Conservation (phyloP, 2,888 invertebrate species). For the Pseudeuparius sepicola region DNA sequence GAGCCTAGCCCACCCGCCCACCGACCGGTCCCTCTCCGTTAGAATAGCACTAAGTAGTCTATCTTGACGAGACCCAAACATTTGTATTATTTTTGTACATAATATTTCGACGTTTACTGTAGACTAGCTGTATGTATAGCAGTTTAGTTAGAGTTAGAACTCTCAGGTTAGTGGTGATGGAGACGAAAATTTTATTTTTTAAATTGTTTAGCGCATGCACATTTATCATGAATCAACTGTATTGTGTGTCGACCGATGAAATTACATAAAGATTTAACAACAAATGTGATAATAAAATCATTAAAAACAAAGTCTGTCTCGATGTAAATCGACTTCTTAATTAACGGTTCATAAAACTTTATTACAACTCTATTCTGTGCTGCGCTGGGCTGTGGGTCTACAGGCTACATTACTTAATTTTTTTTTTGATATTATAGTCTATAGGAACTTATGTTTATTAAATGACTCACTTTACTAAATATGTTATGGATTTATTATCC, state of each 20-base stretch:
- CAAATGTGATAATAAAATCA: too few species aligned
- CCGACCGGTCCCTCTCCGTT: slow-evolving; percentile 27
- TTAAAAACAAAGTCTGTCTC: too few species aligned
- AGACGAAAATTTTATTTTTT: slow-evolving; percentile 34
- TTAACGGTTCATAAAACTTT: too few species aligned
- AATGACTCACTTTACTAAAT: too few species aligned
- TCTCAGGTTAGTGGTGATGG: slow-evolving; percentile 40
- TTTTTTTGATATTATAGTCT: too few species aligned
- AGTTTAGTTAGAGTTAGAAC: slow-evolving; percentile 40
- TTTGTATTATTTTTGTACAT: slow-evolving; percentile 39
- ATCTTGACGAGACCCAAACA: too few species aligned
- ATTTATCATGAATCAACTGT: slow-evolving; percentile 39
- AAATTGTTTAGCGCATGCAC: slow-evolving; percentile 37
- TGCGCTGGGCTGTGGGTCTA: slow-evolving; percentile 29
- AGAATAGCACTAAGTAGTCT: slow-evolving; percentile 39
- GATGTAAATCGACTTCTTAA: too few species aligned
- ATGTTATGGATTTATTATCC: too few species aligned
- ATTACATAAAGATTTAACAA: too few species aligned
- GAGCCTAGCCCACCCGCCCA: too few species aligned
- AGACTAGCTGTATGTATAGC: slow-evolving; percentile 43
- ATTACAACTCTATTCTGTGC: too few species aligned
- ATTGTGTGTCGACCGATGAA: slow-evolving; percentile 40
- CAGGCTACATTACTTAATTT: slow-evolving; percentile 33
- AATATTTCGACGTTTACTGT: slow-evolving; percentile 39
- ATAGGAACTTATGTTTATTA: too few species aligned